Percentiles rank a stretch among this genome's conserved stretches.
Evolutionary conservation across 2,113 vertebrate genomes (phyloP).

Genomic region (Nesogale talazaci): DNA sequence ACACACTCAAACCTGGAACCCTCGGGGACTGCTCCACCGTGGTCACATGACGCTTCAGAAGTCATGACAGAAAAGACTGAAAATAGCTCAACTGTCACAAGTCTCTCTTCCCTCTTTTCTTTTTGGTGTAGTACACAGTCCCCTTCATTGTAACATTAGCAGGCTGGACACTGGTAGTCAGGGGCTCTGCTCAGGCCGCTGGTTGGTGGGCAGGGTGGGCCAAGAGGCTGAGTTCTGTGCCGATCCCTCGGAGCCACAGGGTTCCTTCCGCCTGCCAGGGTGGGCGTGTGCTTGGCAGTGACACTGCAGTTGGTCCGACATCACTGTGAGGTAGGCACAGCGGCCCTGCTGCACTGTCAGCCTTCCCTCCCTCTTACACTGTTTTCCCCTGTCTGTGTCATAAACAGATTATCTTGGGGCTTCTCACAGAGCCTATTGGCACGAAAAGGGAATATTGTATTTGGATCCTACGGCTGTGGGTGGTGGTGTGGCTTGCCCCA

Average conservation of each 20-base stretch:
- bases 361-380: not conserved
- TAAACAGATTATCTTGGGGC: not conserved
- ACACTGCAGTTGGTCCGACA: not conserved
- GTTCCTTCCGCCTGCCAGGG: not conserved
- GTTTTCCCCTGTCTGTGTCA: not conserved
- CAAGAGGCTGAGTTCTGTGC: not conserved
- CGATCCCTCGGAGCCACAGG: not conserved
- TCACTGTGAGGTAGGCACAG: not conserved
- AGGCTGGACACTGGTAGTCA: not conserved
- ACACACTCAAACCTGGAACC: not conserved
- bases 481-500: accelerated
- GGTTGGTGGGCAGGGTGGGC: not conserved
- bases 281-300: not conserved
- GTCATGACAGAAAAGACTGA: not conserved
- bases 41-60: not conserved
- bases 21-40: no score
- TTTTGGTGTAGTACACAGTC: not conserved
- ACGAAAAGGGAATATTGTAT: not conserved
- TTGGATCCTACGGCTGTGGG: not conserved
- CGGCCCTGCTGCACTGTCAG: not conserved
- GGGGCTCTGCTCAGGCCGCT: no score
- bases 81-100: not conserved
- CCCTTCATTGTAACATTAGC: no score
- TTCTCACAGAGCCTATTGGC: not conserved
- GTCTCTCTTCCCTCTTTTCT: not conserved